Evolutionary conservation across 2,888 invertebrate genomes (phyloP), one percentile per base, ranked within the genome.

Genomic region (Pyrocoelia pectoralis): DNA sequence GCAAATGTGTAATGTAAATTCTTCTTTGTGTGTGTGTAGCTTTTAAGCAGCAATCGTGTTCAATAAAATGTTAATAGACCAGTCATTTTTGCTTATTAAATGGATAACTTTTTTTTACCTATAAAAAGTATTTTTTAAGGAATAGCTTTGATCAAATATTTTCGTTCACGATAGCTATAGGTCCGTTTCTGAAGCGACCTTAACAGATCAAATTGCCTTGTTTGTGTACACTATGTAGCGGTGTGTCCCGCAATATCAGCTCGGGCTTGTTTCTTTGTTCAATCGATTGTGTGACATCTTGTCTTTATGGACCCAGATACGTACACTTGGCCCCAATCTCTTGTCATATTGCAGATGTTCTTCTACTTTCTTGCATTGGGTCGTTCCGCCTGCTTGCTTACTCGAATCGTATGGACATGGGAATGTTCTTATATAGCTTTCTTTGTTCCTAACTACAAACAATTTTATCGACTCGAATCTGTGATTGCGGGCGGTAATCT

Each of bases 231-330:
- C 72, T 66, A 73, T 72, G 75, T 74, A 73, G 73, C 73, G 73
- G 75, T 73, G 75, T 73, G 66, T 75, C 76, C 72, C 74, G 71
- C 74, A 75, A 77, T 76, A 77, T 76, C 73, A 72, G 72, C 71
- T 71, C 73, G 73, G 13, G 77, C 75, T 74, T 77, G 77, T 77
- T 78, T 77, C 77, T 77, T 77, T 76, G 76, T 73, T 76, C 76
- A 79, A 80, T 80, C 80, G 80, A 80, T 80, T 79, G 78, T 77
- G 80, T 78, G 79, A 78, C 80, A 80, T 80, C 78, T 79, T 79
- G 79, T 76, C 78, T 80, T 80, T 80, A 80, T 79, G 77, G 77
- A 75, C 73, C 76, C 70, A 71, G 73, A 75, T 72, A 73, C 67
- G 74, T 76, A 73, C 71, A 72, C 72, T 73, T 68, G 72, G 70